phyloP scores from a whole-genome alignment of 2,797 vertebrate genomes.

The Crypturellus tataupa region DNA sequence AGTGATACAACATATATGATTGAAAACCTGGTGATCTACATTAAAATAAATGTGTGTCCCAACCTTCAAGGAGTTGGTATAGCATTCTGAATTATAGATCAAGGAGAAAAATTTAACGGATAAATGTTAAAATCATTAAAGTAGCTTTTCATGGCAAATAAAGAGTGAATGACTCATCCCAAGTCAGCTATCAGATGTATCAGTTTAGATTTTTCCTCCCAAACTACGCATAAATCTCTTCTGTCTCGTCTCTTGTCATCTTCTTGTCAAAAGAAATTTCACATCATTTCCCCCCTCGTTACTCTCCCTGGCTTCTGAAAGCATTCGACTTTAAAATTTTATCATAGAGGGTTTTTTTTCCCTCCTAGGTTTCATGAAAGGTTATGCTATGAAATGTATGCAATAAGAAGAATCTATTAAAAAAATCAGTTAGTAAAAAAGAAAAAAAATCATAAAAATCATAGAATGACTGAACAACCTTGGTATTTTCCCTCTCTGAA shows the following conservation, averaged over 20 bases:
- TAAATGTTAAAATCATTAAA: conserved; percentile 79
- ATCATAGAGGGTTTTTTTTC: conserved; percentile 34
- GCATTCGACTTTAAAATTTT: conserved; percentile 80
- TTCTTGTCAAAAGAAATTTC: conserved; percentile 79
- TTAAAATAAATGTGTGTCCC: conserved; percentile 61
- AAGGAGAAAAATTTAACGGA: conserved; percentile 70
- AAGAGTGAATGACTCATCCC: conserved; percentile 73
- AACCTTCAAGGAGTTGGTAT: conserved; percentile 43
- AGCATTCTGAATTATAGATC: conserved; percentile 75
- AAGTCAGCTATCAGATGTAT: conserved; percentile 65
- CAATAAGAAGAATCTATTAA: conserved; percentile 58
- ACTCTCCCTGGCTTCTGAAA: conserved; percentile 56
- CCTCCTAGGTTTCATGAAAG: conserved; percentile 30
- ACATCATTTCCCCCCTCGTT: conserved; percentile 50
- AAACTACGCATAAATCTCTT: conserved; percentile 67
- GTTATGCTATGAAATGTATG: conserved; percentile 60
- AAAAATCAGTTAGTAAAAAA: neutral
- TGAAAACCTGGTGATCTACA: conserved; percentile 51
- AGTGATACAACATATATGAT: neutral
- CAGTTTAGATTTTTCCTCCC: conserved; percentile 63
- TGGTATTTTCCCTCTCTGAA: conserved; percentile 41
- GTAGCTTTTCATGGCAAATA: conserved; percentile 71
- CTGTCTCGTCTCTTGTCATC: conserved; percentile 69
- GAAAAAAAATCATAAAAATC: neutral
- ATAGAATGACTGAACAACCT: conserved; percentile 31